These are phyloP conservation scores for Acleris laterana DNA, from an alignment of 2,888 invertebrate genomes.

Conservation along the genomic window DNA sequence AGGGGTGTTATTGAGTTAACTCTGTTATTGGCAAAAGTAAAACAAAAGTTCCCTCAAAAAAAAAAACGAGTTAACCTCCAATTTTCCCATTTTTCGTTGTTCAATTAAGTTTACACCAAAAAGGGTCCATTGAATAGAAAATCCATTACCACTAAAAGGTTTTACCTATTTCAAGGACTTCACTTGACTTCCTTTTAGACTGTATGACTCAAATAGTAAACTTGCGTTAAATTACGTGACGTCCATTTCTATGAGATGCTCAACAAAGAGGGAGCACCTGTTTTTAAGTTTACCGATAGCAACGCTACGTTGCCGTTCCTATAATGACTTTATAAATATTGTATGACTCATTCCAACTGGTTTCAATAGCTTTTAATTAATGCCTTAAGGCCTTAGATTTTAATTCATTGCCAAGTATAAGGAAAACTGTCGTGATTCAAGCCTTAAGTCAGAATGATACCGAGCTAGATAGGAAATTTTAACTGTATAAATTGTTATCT, in stretches of 20 bases:
- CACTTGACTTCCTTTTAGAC: too few species aligned
- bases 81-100: too few species aligned
- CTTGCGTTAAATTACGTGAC: background rate
- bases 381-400: constrained; percentile 11
- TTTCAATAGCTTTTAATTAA: constrained; percentile 24
- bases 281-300: background rate
- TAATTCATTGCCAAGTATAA: constrained; percentile 22
- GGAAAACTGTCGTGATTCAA: constrained; percentile 3
- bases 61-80: too few species aligned
- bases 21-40: too few species aligned
- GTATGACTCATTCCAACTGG: constrained; percentile 9
- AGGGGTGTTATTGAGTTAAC: too few species aligned
- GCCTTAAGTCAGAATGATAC: background rate
- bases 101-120: too few species aligned
- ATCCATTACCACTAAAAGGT: too few species aligned
- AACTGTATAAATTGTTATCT: too few species aligned
- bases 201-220: background rate
- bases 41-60: too few species aligned
- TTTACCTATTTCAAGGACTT: too few species aligned
- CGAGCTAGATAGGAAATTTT: too few species aligned
- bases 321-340: constrained; percentile 14
- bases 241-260: background rate
- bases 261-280: constrained; percentile 4
- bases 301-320: constrained; percentile 2
- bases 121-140: too few species aligned